phyloP scores from a whole-genome alignment of 1,140 invertebrate genomes.

The Drosophila nebulosa region DNA sequence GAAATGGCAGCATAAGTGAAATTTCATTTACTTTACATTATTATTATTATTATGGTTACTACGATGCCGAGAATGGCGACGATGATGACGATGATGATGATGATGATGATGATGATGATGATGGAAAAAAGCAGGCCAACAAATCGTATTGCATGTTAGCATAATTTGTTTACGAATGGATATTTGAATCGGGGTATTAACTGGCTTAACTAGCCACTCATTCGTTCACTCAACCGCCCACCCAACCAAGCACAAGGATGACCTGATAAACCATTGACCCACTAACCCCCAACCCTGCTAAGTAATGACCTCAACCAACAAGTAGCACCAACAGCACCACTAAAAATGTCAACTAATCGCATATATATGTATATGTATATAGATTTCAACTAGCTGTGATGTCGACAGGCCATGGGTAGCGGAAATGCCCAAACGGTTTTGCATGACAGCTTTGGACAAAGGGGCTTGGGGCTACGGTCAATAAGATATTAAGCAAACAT shows the following conservation, averaged over 20 bases:
- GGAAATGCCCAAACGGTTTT: conserved; percentile 49
- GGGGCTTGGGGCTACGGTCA: conserved; percentile 4
- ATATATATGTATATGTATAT: conserved; percentile 19
- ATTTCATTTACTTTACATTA: conserved; percentile 76
- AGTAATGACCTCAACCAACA: conserved; percentile 63
- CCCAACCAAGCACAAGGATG: conserved; percentile 30
- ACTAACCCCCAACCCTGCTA: conserved; percentile 63
- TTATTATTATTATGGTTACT: conserved; percentile 21
- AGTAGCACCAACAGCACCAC: not conserved
- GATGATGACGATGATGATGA: not conserved
- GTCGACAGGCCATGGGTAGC: conserved; percentile 19
- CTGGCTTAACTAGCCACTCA: conserved; percentile 25
- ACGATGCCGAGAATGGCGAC: no score
- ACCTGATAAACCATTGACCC: conserved; percentile 75
- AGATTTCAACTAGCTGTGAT: conserved; percentile 39
- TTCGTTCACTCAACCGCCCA: not conserved
- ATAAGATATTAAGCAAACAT: conserved; percentile 44
- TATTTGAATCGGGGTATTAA: conserved; percentile 42
- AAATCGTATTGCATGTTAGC: conserved; percentile 54
- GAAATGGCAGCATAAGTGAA: conserved; percentile 67
- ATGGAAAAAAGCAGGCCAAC: conserved; percentile 42
- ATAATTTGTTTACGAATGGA: conserved; percentile 55
- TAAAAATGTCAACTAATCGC: conserved; percentile 69
- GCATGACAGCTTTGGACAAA: conserved; percentile 12
- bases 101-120: conserved; percentile 35